Base-by-base conservation (phyloP, 1,140 invertebrate genomes). In the Melanaphis sacchari region DNA sequence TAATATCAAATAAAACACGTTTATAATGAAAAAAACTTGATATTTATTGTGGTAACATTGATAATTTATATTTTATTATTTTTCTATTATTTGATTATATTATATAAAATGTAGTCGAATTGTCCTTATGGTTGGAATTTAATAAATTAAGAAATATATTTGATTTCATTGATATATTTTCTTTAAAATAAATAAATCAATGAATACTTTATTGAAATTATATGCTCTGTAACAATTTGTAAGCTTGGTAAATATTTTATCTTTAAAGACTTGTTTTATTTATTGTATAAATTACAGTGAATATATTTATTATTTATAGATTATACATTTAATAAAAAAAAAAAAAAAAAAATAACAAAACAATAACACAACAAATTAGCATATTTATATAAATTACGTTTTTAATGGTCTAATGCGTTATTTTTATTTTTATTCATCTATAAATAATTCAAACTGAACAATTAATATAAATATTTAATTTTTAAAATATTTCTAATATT, bases 251-350 rank as follows among this genome's bases (percentile, higher is more conserved):
- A 90, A 90, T 31, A 59, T n/a, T 89, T 89, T 90, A 90, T 31
- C 21, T 7, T 6, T 90, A 90, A 43, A n/a, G 15, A 41, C 4
- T 41, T 41, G 1, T 66, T 41, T 59, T 59, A 5, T 41, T 1
- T 43, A 6, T 3, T 66, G 59, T n/a, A 54, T 90, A 41, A 41
- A n/a, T 31, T 31, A 66, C 38, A 90, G 15, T 18, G 7, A 59
- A 90, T 59, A 41, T 59, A 59, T 21, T 90, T 49, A 49, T 49
- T 49, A 49, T 21, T 54, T n/a, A 66, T 41, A 90, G 38, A 66
- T 90, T 66, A 41, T 90, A 90, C 15, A 90, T 90, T 90, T 66
- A 89, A 89, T 89, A 89, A 26, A 89, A 49, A 52, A 90, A 90
- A 24, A 90, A 90, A 52, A 54, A 89, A 26, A 89, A 49, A 52